phyloP scores from a whole-genome alignment of 2,797 vertebrate species.

The Orestias chungarensis region DNA sequence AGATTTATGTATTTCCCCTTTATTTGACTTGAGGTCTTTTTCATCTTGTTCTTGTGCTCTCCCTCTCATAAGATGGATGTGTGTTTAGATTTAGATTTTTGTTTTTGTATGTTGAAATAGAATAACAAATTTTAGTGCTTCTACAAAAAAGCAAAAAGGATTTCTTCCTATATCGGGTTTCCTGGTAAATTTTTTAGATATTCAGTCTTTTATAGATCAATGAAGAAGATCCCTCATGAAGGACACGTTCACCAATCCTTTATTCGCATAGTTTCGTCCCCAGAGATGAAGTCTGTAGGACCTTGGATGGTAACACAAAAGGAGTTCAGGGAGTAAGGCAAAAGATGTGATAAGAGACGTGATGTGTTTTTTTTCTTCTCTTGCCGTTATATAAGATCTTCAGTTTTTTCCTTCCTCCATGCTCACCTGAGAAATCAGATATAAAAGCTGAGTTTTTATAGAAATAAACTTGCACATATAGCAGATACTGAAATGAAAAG shows the following conservation, averaged over 20 bases:
- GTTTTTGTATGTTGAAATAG: neutral
- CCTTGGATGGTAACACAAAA: slow-evolving; percentile 58
- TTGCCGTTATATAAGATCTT: slow-evolving; percentile 16
- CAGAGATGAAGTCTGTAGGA: slow-evolving; percentile 39
- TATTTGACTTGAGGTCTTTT: neutral
- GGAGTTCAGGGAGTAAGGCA: slow-evolving; percentile 16
- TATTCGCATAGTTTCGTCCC: slow-evolving; percentile 19
- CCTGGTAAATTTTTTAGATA: slow-evolving; percentile 1
- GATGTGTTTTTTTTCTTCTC: slow-evolving; percentile 14
- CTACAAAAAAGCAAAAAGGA: neutral
- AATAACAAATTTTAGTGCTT: neutral
- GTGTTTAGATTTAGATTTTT: neutral
- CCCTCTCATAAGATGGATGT: neutral
- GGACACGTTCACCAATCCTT: slow-evolving; percentile 25
- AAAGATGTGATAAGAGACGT: slow-evolving; percentile 20
- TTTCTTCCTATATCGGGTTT: neutral
- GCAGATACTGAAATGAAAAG: slow-evolving; percentile 19
- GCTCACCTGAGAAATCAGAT: slow-evolving; percentile 24
- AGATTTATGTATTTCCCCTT: too few relatives aligned
- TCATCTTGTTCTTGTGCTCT: neutral
- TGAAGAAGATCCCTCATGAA: slow-evolving; percentile 28
- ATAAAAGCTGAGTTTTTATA: slow-evolving; percentile 29
- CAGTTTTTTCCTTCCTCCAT: slow-evolving; percentile 16
- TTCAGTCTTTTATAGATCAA: slow-evolving; percentile 8
- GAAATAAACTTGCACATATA: slow-evolving; percentile 18